Evolutionary conservation across 1,140 invertebrate species (phyloP), one percentile per base, ranked within the genome.

Genomic region (Brachionus paranguensis): DNA sequence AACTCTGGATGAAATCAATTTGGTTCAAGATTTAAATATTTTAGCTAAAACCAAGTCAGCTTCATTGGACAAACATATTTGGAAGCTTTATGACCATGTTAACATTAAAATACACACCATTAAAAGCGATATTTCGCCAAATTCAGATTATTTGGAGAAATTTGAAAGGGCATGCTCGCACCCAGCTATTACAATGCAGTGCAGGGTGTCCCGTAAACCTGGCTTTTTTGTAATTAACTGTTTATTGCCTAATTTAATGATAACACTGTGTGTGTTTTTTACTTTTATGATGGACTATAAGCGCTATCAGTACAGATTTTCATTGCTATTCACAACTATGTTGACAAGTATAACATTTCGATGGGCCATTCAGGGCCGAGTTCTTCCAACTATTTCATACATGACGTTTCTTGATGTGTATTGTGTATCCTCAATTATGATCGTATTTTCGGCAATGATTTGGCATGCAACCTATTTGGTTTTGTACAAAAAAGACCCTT

Each of bases 211-310:
- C n/a, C 70, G 70, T 1, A 74, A 74, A 24, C 70, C 70, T 3
- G 70, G 70, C 14, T 74, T 50, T 47, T 74, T 74, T 47, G 20
- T 74, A 17, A 74, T 74, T 10, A 74, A 74, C 37, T 74, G 70
- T 14, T 43, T 74, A 10, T 20, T 74, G 20, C 70, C 70, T 20
- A 74, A 43, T 20, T 20, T 74, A 24, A 74, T 74, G 70, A 74
- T 74, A 27, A 74, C 70, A 20, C 17, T 74, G 3, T 74, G 70
- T 74, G 70, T 74, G 45, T 74, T 74, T 74, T 74, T 74, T 74
- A 74, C 70, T n/a, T 74, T 74, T 47, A 20, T 74, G 43, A 74
- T 74, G 70, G 70, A 74, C 14, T 74, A 74, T 20, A 45, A 41
- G 41, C 70, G 70, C 17, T 45, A 24, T n/a, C 70, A 74, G 41